Base-by-base conservation (phyloP, 2,113 vertebrate genomes). In the Pyrgilauda ruficollis region DNA sequence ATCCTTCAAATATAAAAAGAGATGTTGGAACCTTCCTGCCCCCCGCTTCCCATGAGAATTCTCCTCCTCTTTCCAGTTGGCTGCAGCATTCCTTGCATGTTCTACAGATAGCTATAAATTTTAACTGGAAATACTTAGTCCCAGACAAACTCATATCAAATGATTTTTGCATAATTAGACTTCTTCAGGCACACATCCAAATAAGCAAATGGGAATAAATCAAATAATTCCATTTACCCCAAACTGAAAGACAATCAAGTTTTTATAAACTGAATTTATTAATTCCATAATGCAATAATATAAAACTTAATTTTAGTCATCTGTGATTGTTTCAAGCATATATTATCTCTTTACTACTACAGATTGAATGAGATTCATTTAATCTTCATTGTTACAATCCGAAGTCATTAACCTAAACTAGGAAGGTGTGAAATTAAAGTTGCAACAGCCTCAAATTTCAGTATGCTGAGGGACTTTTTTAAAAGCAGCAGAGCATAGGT, bases 401-500 rank as follows among this genome's bases (percentile, higher is more conserved):
- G 11, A 91, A 94, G 30, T 39, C 62, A 96, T 94, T 92, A 97
- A 91, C 63, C 76, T 94, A 66, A 75, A 86, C 44, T 61, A 83
- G 22, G 52, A 84, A 88, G 46, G 85, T 95, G 87, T 90, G 62
- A 96, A 96, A 95, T 87, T 62, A 95, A 52, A 75, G 62, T 92
- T 62, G 12, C 73, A 87, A 81, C 2, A 49, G 26, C 44, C 30
- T 11, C 33, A 82, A 68, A 80, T 91, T 95, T 96, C 76, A 58
- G 27, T 44, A 63, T 47, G 16, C 56, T 26, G 13, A 52, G 39
- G 26, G 18, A 75, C 49, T 53, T 11, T 11, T 76, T 68, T 20
- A 44, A 5, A 75, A 88, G 64, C 47, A 88, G 49, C 11, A 68
- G 62, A 78, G 21, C 46, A 84, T 24, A 90, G 33, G 55, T 93